These are phyloP conservation scores for Gnathonemus echidnorhynchus DNA, from an alignment of 2,113 vertebrate species.

Conservation along the genomic window DNA sequence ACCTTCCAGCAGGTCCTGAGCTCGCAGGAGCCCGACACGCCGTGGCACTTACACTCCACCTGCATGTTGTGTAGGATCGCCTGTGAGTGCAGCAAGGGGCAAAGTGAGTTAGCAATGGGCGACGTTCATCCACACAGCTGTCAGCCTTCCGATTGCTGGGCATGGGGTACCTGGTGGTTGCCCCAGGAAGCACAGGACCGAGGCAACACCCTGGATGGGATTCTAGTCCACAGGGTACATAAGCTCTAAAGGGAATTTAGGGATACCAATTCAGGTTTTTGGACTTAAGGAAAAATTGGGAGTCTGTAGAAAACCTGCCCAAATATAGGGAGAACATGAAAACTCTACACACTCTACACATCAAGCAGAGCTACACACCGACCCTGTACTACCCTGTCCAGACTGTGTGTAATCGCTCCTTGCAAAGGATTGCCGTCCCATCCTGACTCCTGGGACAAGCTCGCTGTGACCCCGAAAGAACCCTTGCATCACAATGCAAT, in stretches of 20 bases:
- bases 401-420: background rate
- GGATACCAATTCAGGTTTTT: background rate
- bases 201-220: background rate
- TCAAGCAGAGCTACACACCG: background rate
- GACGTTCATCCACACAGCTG: background rate
- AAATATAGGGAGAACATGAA: background rate
- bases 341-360: background rate
- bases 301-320: background rate
- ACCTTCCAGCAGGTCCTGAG: slow-evolving; percentile 66
- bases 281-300: background rate
- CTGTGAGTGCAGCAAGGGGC: slow-evolving; percentile 34
- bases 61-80: slow-evolving; percentile 69
- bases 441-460: background rate
- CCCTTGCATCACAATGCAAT: no score
- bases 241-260: background rate
- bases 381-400: background rate
- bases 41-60: slow-evolving; percentile 64
- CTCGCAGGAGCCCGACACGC: slow-evolving; percentile 64
- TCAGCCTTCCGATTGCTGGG: background rate
- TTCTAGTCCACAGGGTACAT: background rate
- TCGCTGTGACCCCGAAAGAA: background rate
- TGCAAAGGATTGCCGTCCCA: background rate
- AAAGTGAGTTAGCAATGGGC: background rate
- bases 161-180: background rate
- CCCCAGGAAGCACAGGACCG: background rate